Evolutionary conservation across 2,113 vertebrate species (phyloP), one percentile per base, ranked within the genome.

Genomic region (Protobothrops mucrosquamatus): DNA sequence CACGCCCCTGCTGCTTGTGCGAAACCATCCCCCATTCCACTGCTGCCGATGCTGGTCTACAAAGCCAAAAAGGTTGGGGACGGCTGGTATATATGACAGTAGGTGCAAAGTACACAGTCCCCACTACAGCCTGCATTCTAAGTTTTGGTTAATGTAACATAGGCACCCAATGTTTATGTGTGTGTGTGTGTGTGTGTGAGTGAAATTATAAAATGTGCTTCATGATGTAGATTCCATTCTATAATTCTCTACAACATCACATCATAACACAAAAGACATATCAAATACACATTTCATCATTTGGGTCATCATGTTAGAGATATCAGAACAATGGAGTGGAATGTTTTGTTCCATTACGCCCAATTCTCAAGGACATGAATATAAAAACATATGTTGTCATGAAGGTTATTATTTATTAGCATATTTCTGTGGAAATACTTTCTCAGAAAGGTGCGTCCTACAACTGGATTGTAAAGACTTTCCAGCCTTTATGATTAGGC

Each of bases 401-500:
- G 24, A n/a, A 54, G 59, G 20, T 64, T 92, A 54, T 89, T 89
- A 85, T 29, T 93, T 61, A 85, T 22, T 24, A 92, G 2, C 8
- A 89, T 23, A 55, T 6, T 23, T 94, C 85, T 34, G 55, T 74
- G 88, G 10, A 5, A 26, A 88, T 57, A 7, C 0, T 43, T 94
- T 92, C 15, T 55, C 1, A 0, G 57, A 94, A 93, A 92, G 4
- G 0, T 59, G n/a, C 24, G 6, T 9, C 92, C 90, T 48, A 18
- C 11, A 81, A 92, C 90, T 92, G 46, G 55, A 92, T 9, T 20
- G 22, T 92, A 94, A 88, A 12, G 34, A 93, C 6, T 74, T 56
- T 74, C 34, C 89, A 3, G 15, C 51, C 10, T 74, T 54, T 39
- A 39, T 15, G n/a, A 86, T 93, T 87, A 59, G 61, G 90, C 93